Conservation (phyloP, 1,140 invertebrate genomes). For the Bombus confusus region DNA sequence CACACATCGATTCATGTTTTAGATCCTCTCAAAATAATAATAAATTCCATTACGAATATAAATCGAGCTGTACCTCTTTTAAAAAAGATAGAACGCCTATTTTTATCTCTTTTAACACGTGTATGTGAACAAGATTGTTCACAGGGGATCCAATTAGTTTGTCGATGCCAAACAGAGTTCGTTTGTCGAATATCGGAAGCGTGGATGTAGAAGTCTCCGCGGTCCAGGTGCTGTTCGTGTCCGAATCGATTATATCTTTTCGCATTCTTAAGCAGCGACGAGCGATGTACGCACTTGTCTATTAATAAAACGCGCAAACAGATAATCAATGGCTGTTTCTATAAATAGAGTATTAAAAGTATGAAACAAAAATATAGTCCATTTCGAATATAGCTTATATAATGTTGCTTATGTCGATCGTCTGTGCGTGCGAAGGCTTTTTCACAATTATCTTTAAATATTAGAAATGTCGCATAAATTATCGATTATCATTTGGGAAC, state of each 20-base stretch:
- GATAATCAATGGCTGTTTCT: not conserved
- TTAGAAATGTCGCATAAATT: not conserved
- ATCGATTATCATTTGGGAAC: not conserved
- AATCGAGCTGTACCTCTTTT: slow-evolving; percentile 39
- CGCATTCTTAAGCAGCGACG: slow-evolving; percentile 47
- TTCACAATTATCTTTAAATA: not conserved
- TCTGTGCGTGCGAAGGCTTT: not conserved
- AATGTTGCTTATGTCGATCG: not conserved
- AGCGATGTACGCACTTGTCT: slow-evolving; percentile 11
- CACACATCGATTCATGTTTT: not conserved
- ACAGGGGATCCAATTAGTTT: not conserved
- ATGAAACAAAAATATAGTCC: not conserved
- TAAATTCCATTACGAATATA: not conserved
- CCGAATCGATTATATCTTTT: slow-evolving; percentile 38
- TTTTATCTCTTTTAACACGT: slow-evolving; percentile 18
- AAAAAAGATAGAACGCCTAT: slow-evolving; percentile 8
- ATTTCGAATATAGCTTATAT: not conserved
- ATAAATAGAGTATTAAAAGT: not conserved
- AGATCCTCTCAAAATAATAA: not conserved
- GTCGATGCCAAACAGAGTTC: not conserved
- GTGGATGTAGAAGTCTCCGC: slow-evolving; percentile 45
- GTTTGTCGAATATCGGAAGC: slow-evolving; percentile 7
- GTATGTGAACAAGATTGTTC: not conserved
- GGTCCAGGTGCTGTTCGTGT: slow-evolving; percentile 40
- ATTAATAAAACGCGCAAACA: not conserved